A percentile compares a stretch with the other conserved stretches of the same genome.
Evolutionary conservation across 2,113 vertebrate genomes (phyloP).

Genomic region (Nycticorax nycticorax): DNA sequence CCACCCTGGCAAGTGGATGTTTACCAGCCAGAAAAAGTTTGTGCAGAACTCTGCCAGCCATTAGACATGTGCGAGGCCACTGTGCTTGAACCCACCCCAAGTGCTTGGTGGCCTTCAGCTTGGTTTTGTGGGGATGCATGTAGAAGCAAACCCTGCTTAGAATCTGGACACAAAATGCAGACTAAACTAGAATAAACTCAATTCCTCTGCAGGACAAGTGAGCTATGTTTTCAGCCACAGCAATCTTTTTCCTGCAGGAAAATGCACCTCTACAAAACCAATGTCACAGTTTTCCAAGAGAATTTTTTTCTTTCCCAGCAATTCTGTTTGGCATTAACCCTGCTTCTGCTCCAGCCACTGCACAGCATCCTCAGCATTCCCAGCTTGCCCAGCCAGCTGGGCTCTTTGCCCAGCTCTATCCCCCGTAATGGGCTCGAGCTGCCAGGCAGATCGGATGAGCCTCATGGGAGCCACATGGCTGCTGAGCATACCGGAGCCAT

Average conservation of each 20-base stretch:
- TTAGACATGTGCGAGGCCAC: fast-evolving
- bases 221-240: background rate
- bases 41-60: background rate
- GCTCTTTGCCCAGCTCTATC: background rate
- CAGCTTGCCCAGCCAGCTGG: background rate
- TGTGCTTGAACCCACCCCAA: background rate
- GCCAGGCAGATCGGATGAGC: background rate
- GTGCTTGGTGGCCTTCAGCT: background rate
- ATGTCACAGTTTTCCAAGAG: background rate
- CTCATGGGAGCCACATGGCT: background rate
- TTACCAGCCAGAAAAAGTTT: background rate
- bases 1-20: background rate
- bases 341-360: background rate
- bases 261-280: background rate
- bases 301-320: background rate
- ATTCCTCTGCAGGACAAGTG: background rate
- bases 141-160: background rate
- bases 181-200: background rate
- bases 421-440: fast-evolving
- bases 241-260: background rate
- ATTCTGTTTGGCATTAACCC: background rate
- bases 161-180: background rate
- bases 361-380: background rate
- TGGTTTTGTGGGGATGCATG: fast-evolving
- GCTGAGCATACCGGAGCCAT: background rate